These are phyloP conservation scores for Lampropteryx suffumata DNA, from an alignment of 2,888 invertebrate genomes.

Conservation along the genomic window DNA sequence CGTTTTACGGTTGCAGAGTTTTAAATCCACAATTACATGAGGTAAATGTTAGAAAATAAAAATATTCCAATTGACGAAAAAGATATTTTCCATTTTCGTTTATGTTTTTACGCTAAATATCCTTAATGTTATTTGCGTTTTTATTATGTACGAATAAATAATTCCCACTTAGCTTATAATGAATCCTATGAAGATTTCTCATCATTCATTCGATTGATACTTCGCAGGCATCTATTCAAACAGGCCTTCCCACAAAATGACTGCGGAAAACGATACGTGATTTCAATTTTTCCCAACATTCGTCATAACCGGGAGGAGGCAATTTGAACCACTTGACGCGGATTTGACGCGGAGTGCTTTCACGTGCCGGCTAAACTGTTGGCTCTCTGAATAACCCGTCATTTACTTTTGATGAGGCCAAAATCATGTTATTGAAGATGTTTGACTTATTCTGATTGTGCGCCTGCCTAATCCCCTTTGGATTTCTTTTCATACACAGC, in stretches of 20 bases:
- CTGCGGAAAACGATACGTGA: conserved; percentile 61
- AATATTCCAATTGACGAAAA: too few species aligned
- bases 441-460: conserved; percentile 46
- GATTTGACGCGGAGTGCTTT: conserved; percentile 69
- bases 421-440: conserved; percentile 57
- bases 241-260: conserved; percentile 48
- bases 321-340: conserved; percentile 68
- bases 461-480: conserved; percentile 24
- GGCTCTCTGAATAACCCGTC: conserved; percentile 65
- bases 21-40: too few species aligned
- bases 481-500: conserved; percentile 33
- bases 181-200: neutral
- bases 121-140: too few species aligned
- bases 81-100: too few species aligned
- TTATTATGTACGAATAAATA: too few species aligned
- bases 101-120: too few species aligned
- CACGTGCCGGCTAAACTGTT: conserved; percentile 55
- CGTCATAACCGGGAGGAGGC: conserved; percentile 59
- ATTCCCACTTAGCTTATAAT: neutral
- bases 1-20: too few species aligned
- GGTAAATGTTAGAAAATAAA: too few species aligned
- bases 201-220: conserved; percentile 48
- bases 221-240: conserved; percentile 50
- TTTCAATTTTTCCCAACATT: conserved; percentile 69
- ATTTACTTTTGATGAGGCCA: conserved; percentile 62